Evolutionary conservation across 2,888 invertebrate genomes (phyloP).

Genomic region (Plagodis dolabraria): DNA sequence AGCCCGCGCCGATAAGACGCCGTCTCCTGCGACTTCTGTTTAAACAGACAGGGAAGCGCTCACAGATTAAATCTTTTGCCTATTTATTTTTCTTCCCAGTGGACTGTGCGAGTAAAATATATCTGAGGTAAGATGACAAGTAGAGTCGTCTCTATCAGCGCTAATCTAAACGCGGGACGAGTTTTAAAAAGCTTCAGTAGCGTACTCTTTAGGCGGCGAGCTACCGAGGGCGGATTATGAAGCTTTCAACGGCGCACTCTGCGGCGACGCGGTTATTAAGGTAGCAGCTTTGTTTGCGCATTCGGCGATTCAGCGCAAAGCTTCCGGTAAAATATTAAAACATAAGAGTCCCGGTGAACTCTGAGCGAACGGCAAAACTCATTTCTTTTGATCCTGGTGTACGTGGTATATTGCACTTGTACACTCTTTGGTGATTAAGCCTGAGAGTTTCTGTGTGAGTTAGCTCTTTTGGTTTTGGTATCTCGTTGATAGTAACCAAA

Average conservation of each 20-base stretch:
- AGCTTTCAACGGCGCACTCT: conserved; percentile 65
- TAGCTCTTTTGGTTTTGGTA: not conserved
- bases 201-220: conserved; percentile 53
- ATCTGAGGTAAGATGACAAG: conserved; percentile 69
- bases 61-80: conserved; percentile 76
- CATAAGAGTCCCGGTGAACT: conserved; percentile 58
- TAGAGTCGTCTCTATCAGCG: conserved; percentile 68
- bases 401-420: conserved; percentile 19
- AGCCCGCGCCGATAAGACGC: conserved; percentile 76
- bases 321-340: conserved; percentile 78
- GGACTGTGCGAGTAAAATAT: conserved; percentile 67
- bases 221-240: conserved; percentile 68
- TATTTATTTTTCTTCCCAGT: conserved; percentile 73
- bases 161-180: conserved; percentile 69
- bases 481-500: too few relatives aligned
- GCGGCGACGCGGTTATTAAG: conserved; percentile 74
- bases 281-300: conserved; percentile 74
- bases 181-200: conserved; percentile 66
- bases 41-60: conserved; percentile 79
- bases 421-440: conserved; percentile 19
- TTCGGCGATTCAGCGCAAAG: conserved; percentile 69
- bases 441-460: not conserved
- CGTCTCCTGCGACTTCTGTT: conserved; percentile 79
- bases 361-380: conserved; percentile 48
- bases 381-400: conserved; percentile 36